phyloP scores from a whole-genome alignment of 2,113 vertebrate genomes.

The Otus sunia region DNA sequence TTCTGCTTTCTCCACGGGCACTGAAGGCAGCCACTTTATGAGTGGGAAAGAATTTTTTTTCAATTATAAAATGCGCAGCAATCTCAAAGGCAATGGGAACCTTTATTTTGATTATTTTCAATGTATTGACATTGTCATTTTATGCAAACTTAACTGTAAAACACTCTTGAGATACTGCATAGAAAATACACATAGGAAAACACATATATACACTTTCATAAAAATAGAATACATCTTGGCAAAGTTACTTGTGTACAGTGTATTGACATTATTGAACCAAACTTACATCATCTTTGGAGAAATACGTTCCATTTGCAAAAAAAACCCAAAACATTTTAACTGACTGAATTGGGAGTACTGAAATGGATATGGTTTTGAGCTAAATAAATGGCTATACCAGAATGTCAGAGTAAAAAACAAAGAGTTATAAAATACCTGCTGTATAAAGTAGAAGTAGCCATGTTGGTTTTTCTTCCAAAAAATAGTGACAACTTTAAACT shows the following conservation, averaged over 20 bases:
- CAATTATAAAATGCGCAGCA: not conserved
- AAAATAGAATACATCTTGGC: conserved; percentile 96
- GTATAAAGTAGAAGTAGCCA: not conserved
- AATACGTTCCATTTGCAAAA: conserved; percentile 21
- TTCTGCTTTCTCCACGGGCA: not conserved
- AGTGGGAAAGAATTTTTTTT: not conserved
- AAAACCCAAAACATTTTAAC: not conserved
- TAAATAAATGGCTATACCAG: conserved; percentile 54
- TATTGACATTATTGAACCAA: conserved; percentile 74
- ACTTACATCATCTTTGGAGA: conserved; percentile 31
- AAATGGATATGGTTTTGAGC: conserved; percentile 9
- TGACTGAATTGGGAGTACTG: not conserved
- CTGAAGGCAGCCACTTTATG: not conserved
- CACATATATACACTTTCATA: conserved; percentile 83
- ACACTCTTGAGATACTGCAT: conserved; percentile 66
- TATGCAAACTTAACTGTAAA: conserved; percentile 69
- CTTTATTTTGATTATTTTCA: conserved; percentile 74
- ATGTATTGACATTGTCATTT: conserved; percentile 34
- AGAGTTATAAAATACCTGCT: not conserved
- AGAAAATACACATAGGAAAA: conserved; percentile 75
- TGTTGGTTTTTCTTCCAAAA: not conserved
- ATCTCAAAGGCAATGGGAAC: conserved; percentile 41
- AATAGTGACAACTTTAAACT: not conserved
- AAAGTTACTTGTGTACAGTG: conserved; percentile 80
- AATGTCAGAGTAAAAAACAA: not conserved